Evolutionary conservation across 1,140 invertebrate species (phyloP), one percentile per base, ranked within the genome.

Genomic region (Pectinophora gossypiella): DNA sequence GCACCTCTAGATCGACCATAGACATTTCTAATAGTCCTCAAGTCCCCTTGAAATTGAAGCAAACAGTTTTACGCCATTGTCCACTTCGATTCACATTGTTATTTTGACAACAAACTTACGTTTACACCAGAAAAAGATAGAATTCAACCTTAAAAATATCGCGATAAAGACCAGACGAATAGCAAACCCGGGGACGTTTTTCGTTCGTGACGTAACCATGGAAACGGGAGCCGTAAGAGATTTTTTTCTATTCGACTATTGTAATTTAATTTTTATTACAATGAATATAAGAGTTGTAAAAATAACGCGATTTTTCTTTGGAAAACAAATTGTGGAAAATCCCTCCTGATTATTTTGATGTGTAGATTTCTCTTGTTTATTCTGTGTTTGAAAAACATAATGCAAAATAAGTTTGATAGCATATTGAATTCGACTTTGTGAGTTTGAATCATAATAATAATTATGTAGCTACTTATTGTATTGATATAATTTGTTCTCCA

Each of bases 31-130:
- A 76, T 76, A 75, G 70, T 67, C 63, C 66, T 72, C 67, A 71
- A 72, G 69, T 71, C 68, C 69, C 68, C 60, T 59, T 66, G 56
- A 72, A 65, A 61, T 63, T 67, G 68, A 72, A 57, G 68, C 72
- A 80, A 76, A 76, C 76, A 77, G 72, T 75, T 73, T 72, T 65
- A 65, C 63, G 61, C 67, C 58, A 65, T 66, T 76, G 76, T 76
- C 74, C 72, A 77, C 58, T 67, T 58, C 56, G 61, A 60, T 72
- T 55, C 53, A 66, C 52, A 64, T 60, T 70, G 52, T 64, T 60
- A 57, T 47, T 54, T 7, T 32, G 7, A 58, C 38, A 54, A 69
- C 63, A 40, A 65, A 44, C 19, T 48, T 64, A 47, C 12, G 51
- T 59, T 44, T 57, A 21, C 52, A n/a, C 4, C 12, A 15, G 9